phyloP scores from a whole-genome alignment of 2,888 invertebrate species.

The Temnothorax ravouxi region DNA sequence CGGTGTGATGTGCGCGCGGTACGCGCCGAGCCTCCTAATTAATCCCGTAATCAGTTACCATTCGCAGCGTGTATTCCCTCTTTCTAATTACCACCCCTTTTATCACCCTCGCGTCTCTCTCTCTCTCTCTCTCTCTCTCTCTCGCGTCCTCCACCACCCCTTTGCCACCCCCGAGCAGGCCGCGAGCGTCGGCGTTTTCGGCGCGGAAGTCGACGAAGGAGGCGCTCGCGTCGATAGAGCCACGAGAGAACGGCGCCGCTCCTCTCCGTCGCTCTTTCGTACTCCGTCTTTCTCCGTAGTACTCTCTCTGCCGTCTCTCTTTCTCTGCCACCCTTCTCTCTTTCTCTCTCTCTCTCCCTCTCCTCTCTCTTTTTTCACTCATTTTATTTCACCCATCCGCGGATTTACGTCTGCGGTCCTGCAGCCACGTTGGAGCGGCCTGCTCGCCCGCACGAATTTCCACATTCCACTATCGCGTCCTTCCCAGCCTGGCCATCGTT shows the following conservation, averaged over 20 bases:
- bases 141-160: constrained; percentile 14
- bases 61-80: constrained; percentile 26
- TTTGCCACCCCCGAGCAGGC: constrained; percentile 41
- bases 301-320: constrained; percentile 52
- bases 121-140: no score
- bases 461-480: background rate
- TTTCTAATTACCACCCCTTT: constrained; percentile 47
- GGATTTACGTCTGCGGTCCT: constrained; percentile 47
- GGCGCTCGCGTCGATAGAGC: constrained; percentile 87
- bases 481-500: background rate
- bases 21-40: constrained; percentile 29
- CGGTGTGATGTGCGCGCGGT: background rate
- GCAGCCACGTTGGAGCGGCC: constrained; percentile 55
- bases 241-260: constrained; percentile 82
- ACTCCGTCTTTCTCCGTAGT: constrained; percentile 49
- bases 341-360: background rate
- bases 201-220: constrained; percentile 76
- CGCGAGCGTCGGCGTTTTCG: constrained; percentile 70
- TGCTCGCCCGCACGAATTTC: constrained; percentile 8
- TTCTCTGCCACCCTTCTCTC: constrained; percentile 48
- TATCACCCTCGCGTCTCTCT: constrained; percentile 18
- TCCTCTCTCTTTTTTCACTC: constrained; percentile 42
- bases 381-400: constrained; percentile 34
- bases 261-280: constrained; percentile 61
- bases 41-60: constrained; percentile 50